A percentile compares a stretch with the other conserved stretches of the same genome.
Evolutionary conservation across 1,140 invertebrate genomes (phyloP).

Genomic region (Procambarus clarkii): DNA sequence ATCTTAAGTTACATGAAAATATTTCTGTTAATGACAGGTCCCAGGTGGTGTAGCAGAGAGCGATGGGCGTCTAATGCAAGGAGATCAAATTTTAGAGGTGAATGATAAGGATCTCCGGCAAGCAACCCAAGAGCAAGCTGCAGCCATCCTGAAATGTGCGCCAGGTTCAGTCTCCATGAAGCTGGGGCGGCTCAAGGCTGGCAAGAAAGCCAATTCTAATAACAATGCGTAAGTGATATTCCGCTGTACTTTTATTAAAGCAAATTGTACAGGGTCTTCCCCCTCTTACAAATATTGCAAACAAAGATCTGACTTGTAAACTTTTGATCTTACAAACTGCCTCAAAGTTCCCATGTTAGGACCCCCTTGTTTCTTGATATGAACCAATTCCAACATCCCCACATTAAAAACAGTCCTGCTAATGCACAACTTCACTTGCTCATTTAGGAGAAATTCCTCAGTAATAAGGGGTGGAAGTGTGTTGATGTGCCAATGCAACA

Average conservation of each 20-base stretch:
- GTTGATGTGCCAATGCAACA: too few relatives aligned
- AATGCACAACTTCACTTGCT: too few relatives aligned
- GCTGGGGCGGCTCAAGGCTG: conserved; percentile 85
- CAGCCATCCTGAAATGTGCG: conserved; percentile 89
- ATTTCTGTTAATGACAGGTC: conserved; percentile 79
- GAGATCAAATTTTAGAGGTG: conserved; percentile 93
- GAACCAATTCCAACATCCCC: too few relatives aligned
- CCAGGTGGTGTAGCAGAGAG: conserved; percentile 93
- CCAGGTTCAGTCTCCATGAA: conserved; percentile 87
- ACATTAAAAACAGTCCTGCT: too few relatives aligned
- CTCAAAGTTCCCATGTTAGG: too few relatives aligned
- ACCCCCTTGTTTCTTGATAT: too few relatives aligned
- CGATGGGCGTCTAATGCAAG: conserved; percentile 93
- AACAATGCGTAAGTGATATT: conserved; percentile 55
- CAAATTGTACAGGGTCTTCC: too few relatives aligned
- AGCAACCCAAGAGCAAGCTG: conserved; percentile 89
- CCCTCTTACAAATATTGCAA: too few relatives aligned
- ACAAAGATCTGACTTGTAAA: background rate
- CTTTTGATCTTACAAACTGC: too few relatives aligned
- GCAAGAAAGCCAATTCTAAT: conserved; percentile 56
- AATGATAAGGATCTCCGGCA: conserved; percentile 91
- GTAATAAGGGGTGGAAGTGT: too few relatives aligned
- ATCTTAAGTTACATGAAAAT: too few relatives aligned
- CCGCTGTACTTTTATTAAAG: background rate
- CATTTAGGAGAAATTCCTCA: too few relatives aligned